Evolutionary conservation across 2,888 invertebrate genomes (phyloP).

Genomic region (Choristoneura rosaceana): DNA sequence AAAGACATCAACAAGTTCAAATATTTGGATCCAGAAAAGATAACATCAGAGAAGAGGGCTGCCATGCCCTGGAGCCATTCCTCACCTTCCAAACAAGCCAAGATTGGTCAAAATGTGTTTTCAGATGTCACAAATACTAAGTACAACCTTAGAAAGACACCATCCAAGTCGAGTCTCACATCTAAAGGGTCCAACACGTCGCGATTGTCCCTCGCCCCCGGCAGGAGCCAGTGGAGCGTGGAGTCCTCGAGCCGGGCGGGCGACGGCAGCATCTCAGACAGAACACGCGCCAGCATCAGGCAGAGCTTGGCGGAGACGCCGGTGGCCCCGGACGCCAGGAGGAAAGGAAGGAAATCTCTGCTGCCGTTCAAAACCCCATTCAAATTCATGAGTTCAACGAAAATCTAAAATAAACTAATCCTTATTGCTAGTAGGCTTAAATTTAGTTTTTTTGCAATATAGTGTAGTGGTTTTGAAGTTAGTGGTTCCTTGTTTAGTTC

Average conservation of each 20-base stretch:
- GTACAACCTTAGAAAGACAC: slow-evolving; percentile 67
- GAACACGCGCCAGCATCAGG: slow-evolving; percentile 60
- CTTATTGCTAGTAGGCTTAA: slow-evolving; percentile 40
- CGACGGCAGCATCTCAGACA: slow-evolving; percentile 60
- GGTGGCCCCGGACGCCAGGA: slow-evolving; percentile 66
- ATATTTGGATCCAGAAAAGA: slow-evolving; percentile 73
- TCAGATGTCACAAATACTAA: slow-evolving; percentile 67
- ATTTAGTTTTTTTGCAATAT: slow-evolving; percentile 26
- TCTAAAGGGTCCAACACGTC: slow-evolving; percentile 70
- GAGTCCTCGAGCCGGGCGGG: slow-evolving; percentile 62
- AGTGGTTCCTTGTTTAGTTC: slow-evolving; percentile 16
- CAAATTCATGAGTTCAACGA: slow-evolving; percentile 75
- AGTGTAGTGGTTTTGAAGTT: slow-evolving; percentile 3
- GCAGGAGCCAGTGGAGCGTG: slow-evolving; percentile 66
- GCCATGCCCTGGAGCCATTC: slow-evolving; percentile 69
- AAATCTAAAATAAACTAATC: slow-evolving; percentile 58
- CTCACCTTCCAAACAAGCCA: slow-evolving; percentile 77
- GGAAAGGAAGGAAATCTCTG: slow-evolving; percentile 73
- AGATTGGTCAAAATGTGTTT: slow-evolving; percentile 62
- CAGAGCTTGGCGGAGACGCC: slow-evolving; percentile 64
- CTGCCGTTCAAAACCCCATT: slow-evolving; percentile 81
- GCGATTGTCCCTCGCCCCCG: slow-evolving; percentile 62
- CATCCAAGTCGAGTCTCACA: slow-evolving; percentile 73
- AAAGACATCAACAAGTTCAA: slow-evolving; percentile 78
- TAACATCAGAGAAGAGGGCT: slow-evolving; percentile 69